Evolutionary conservation across 2,797 vertebrate species (phyloP).

Genomic region (Periophthalmus magnuspinnatus): DNA sequence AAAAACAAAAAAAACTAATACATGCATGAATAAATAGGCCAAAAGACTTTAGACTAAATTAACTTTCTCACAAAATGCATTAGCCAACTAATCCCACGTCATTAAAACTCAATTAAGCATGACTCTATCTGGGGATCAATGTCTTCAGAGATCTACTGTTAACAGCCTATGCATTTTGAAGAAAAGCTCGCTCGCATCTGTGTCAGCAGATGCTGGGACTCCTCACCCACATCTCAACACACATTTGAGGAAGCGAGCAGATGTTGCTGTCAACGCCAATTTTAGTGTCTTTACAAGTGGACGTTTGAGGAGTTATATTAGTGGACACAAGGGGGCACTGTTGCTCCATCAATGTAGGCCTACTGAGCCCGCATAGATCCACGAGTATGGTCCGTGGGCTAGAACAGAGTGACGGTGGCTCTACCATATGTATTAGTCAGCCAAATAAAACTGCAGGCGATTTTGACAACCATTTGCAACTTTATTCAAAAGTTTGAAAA

Average conservation of each 20-base stretch:
- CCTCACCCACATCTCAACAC: conserved; percentile 10
- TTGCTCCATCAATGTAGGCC: conserved; percentile 8
- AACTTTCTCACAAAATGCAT: too few relatives aligned
- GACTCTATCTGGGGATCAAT: too few relatives aligned
- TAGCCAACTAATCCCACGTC: too few relatives aligned
- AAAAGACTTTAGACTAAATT: too few relatives aligned
- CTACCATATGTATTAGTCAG: conserved; percentile 21
- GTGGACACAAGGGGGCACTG: conserved; percentile 54
- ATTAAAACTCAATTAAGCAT: too few relatives aligned
- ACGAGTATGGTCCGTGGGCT: not conserved
- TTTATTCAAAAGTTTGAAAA: conserved; percentile 83
- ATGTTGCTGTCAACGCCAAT: conserved; percentile 28
- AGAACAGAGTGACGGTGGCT: not conserved
- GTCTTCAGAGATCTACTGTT: not conserved
- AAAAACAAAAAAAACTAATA: too few relatives aligned
- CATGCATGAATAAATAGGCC: too few relatives aligned
- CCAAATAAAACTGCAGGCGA: conserved; percentile 48
- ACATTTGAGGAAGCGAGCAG: conserved; percentile 35
- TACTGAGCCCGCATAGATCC: not conserved
- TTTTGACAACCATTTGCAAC: conserved; percentile 73
- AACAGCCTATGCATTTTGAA: conserved; percentile 6
- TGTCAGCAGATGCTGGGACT: conserved; percentile 45
- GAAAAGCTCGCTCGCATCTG: conserved; percentile 38
- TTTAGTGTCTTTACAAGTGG: conserved; percentile 2
- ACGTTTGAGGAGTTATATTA: not conserved